Conservation (phyloP, 2,797 vertebrate genomes). For the Sphaeramia orbicularis region DNA sequence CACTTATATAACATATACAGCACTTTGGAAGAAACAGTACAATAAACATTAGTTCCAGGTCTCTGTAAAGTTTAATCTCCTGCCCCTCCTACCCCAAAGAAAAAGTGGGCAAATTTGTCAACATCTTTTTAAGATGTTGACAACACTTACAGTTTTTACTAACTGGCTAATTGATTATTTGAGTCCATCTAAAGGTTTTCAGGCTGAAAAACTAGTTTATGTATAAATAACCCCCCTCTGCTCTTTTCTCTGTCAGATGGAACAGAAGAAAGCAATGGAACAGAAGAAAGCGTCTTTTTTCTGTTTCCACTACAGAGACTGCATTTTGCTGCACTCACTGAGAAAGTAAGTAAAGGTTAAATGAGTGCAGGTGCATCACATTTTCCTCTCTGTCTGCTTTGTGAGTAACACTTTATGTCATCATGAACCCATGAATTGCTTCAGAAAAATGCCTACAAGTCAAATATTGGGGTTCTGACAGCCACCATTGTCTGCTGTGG, state of each 20-base stretch:
- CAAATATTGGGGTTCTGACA: conserved; percentile 10
- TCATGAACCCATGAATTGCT: conserved; percentile 16
- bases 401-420: conserved; percentile 15
- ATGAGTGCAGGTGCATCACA: conserved; percentile 33
- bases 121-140: too few species aligned
- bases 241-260: not conserved
- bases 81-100: too few species aligned
- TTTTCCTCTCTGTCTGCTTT: conserved; percentile 14
- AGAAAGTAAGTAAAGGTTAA: conserved; percentile 18
- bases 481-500: conserved; percentile 19
- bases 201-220: not conserved
- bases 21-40: too few species aligned
- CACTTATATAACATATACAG: too few species aligned
- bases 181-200: too few species aligned
- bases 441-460: conserved; percentile 11
- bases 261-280: conserved; percentile 12
- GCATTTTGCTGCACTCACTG: conserved; percentile 9
- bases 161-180: too few species aligned
- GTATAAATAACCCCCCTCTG: conserved; percentile 3
- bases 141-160: too few species aligned
- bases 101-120: too few species aligned
- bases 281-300: conserved; percentile 37
- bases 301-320: conserved; percentile 7
- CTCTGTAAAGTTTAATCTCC: too few species aligned
- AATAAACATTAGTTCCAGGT: too few species aligned